Conservation (phyloP, 1,140 invertebrate genomes). For the Drosophila burlai region DNA sequence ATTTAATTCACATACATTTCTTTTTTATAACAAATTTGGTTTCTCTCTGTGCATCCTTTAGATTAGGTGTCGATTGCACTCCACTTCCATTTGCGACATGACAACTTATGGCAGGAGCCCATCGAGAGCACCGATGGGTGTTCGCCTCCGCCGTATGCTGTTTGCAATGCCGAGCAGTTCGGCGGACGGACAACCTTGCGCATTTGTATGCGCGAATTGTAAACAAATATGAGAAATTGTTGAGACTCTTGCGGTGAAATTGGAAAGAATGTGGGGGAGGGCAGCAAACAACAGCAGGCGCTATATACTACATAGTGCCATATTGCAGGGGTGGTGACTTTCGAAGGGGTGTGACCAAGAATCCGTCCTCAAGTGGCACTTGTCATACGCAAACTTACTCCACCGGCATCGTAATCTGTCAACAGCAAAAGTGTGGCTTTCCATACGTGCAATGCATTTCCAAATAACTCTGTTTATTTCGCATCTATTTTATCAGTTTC, state of each 20-base stretch:
- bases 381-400: constrained; percentile 54
- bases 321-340: constrained; percentile 2
- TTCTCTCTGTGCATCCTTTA: constrained; percentile 18
- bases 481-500: constrained; percentile 24
- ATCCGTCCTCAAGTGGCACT: constrained; percentile 41
- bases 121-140: constrained; percentile 4
- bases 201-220: constrained; percentile 77
- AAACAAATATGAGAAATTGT: constrained; percentile 77
- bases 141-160: not conserved
- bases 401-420: constrained; percentile 37
- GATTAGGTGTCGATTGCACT: constrained; percentile 78
- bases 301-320: not conserved
- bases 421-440: constrained; percentile 28
- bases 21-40: not conserved
- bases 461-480: constrained; percentile 15
- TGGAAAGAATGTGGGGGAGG: constrained; percentile 28
- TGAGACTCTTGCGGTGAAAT: constrained; percentile 41
- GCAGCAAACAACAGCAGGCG: constrained; percentile 31
- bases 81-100: constrained; percentile 59
- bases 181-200: constrained; percentile 41
- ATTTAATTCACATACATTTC: too few relatives aligned
- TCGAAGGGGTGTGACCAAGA: constrained; percentile 16
- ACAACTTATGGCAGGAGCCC: constrained; percentile 57
- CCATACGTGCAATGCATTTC: constrained; percentile 27
- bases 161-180: constrained; percentile 13